Conservation (phyloP, 2,113 vertebrate genomes). For the Columba janthina region DNA sequence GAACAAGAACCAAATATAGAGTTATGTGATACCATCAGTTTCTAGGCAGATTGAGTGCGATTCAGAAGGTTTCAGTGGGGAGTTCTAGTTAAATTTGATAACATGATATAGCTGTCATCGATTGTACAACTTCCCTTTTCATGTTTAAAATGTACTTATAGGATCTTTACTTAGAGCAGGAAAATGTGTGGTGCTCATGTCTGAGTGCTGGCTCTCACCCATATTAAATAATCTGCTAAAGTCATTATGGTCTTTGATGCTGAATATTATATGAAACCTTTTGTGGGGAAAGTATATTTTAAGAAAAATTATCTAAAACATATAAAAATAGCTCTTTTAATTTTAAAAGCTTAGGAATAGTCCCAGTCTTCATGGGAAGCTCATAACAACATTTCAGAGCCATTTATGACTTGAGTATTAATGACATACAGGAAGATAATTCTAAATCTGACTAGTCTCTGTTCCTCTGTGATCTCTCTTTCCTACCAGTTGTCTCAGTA, state of each 20-base stretch:
- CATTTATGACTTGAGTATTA: background rate
- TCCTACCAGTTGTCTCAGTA: background rate
- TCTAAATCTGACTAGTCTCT: background rate
- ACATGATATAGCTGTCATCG: background rate
- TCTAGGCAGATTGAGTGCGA: background rate
- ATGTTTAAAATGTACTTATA: constrained; percentile 7
- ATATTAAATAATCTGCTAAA: constrained; percentile 73
- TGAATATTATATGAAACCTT: background rate
- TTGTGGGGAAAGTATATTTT: background rate
- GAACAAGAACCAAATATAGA: background rate
- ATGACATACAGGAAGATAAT: background rate
- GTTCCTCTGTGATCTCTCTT: background rate
- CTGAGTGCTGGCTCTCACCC: constrained; percentile 51
- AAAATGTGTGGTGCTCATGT: constrained; percentile 55
- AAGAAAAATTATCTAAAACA: background rate
- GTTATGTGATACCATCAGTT: background rate
- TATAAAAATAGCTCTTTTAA: background rate
- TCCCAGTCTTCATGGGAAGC: background rate
- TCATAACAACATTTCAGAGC: background rate
- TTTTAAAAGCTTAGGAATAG: background rate
- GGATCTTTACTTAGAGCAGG: constrained; percentile 43
- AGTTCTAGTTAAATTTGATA: constrained; percentile 30
- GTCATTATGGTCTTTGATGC: constrained; percentile 57
- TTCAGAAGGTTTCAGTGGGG: background rate
- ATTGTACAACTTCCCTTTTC: background rate